Evolutionary conservation across 2,888 invertebrate species (phyloP).

Genomic region (Magallana nippona): DNA sequence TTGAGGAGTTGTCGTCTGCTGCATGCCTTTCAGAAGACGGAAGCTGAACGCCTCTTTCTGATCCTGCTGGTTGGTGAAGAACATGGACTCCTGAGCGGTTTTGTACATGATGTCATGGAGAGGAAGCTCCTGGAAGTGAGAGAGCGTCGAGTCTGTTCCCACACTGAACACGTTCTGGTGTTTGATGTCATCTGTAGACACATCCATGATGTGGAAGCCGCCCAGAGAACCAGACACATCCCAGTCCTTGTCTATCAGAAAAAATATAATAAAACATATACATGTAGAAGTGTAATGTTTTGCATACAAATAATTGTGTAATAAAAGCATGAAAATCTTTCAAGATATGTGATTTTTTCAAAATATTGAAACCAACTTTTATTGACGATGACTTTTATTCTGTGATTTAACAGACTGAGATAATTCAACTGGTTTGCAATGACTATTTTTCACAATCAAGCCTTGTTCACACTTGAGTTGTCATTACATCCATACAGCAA

Average conservation of each 20-base stretch:
- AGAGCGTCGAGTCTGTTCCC: constrained; percentile 59
- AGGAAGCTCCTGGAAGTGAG: constrained; percentile 33
- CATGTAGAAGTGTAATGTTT: neutral
- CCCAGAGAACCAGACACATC: constrained; percentile 92
- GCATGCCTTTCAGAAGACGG: constrained; percentile 44
- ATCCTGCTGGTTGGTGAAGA: constrained; percentile 44
- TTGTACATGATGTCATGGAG: constrained; percentile 76
- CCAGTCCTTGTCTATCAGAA: constrained; percentile 82
- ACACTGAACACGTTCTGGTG: constrained; percentile 87
- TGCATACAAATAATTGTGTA: too few species aligned
- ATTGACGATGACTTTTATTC: too few species aligned
- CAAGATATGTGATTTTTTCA: too few species aligned
- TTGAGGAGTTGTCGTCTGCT: constrained; percentile 39
- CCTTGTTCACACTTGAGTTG: too few species aligned
- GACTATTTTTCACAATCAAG: too few species aligned
- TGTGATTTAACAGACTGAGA: too few species aligned
- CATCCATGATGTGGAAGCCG: constrained; percentile 91
- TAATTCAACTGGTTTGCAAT: too few species aligned
- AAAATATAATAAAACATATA: neutral
- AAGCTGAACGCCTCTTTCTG: constrained; percentile 59
- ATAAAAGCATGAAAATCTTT: too few species aligned
- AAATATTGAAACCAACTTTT: too few species aligned
- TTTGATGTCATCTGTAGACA: constrained; percentile 89
- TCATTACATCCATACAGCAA: too few species aligned
- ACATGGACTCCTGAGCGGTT: constrained; percentile 67